A percentile compares a stretch with the other conserved stretches of the same genome.
Conservation (phyloP, 2,113 vertebrate genomes). For the Calypte anna region DNA sequence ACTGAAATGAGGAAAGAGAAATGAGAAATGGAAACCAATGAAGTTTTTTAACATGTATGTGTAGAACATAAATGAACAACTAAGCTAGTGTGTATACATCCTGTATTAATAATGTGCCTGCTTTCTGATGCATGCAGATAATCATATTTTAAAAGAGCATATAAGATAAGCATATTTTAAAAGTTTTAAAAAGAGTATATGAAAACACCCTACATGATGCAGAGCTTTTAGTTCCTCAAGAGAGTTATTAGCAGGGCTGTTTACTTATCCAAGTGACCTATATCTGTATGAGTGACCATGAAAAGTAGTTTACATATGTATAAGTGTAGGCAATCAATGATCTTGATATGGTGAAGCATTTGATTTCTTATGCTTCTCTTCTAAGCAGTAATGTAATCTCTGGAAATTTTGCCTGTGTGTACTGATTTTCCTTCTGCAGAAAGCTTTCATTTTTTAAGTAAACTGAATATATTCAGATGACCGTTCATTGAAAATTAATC, state of each 20-base stretch:
- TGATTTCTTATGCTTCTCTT: not conserved
- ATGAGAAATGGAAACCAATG: not conserved
- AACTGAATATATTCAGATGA: not conserved
- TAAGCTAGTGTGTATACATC: not conserved
- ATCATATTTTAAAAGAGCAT: not conserved
- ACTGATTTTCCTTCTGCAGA: not conserved
- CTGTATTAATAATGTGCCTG: not conserved
- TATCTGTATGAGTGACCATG: not conserved
- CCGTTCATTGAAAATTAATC: not conserved
- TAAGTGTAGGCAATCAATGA: not conserved
- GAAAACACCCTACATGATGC: not conserved
- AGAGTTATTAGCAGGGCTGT: not conserved
- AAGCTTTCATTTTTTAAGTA: not conserved
- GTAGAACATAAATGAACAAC: slow-evolving; percentile 1
- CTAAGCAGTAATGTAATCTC: not conserved
- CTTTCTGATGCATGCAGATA: not conserved
- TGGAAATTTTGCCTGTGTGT: not conserved
- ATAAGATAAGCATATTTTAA: not conserved
- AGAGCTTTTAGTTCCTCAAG: not conserved
- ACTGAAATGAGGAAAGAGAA: slow-evolving; percentile 24
- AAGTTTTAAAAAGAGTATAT: not conserved
- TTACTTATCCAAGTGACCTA: not conserved
- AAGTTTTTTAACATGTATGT: not conserved
- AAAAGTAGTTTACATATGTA: not conserved
- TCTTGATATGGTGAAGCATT: not conserved